Evolutionary conservation across 1,140 invertebrate species (phyloP), one percentile per base, ranked within the genome.

Genomic region (Cyrtorhinus lividipennis): DNA sequence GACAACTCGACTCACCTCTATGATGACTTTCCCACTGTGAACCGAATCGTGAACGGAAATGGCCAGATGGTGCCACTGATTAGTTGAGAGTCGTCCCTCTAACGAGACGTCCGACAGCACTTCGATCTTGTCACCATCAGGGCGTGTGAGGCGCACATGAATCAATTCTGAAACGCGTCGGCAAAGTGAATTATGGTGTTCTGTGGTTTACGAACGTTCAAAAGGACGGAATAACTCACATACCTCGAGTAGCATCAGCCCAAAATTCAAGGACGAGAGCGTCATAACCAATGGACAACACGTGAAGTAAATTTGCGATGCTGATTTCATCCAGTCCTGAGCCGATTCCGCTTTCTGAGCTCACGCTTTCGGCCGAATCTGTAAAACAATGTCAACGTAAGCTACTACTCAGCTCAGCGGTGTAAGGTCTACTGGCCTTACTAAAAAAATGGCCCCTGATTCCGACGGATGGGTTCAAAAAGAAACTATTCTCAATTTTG

Each of bases 11-110:
- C 38, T 62, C 48, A 69, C 67, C 65, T 71, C 68, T 30, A 71
- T 75, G 22, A 83, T 75, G 56, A 77, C 77, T 60, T 81, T 81
- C 62, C 76, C 78, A 8, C 76, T 75, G 64, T 79, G 73, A 38
- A 83, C 73, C 0, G 73, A 77, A 66, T 83, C 81, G 67, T 76
- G 75, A 24, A 83, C 76, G 71, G 82, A 82, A 22, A 84, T 69
- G 23, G 80, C 79, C 38, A 85, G 68, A 69, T 82, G 79, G 66
- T 78, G 76, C 82, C 82, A 84, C 5, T 73, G 69, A 38, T 75
- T 74, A 1, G 75, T 72, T 18, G 78, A 71, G 27, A 81, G 64
- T 45, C 75, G 72, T 15, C 73, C 74, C 48, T 71, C 76, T 18
- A 80, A 72, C 2, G 76, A 76, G 24, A 76, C 62, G 67, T 79